These are phyloP conservation scores for Pinna nobilis DNA, from an alignment of 1,140 invertebrate genomes.

Conservation along the genomic window DNA sequence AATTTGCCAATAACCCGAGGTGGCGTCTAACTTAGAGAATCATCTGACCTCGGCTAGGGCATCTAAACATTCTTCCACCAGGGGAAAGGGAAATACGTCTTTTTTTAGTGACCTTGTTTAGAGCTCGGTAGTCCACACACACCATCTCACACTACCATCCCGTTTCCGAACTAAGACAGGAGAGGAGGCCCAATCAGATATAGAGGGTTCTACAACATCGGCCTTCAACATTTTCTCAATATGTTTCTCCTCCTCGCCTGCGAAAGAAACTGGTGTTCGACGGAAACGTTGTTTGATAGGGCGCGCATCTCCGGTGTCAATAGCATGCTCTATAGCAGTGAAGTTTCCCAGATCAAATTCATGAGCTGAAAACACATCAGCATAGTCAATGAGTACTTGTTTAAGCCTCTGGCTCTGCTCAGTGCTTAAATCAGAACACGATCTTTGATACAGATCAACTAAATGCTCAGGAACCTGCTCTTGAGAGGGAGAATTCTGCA, in stretches of 20 bases:
- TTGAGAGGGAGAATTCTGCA: too few species aligned
- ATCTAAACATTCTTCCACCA: conserved; percentile 30
- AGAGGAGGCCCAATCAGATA: not conserved
- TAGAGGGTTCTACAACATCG: not conserved
- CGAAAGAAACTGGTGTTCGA: too few species aligned
- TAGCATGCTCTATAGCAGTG: too few species aligned
- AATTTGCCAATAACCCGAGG: not conserved
- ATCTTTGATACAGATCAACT: too few species aligned
- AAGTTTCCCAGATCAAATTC: too few species aligned
- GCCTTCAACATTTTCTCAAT: not conserved
- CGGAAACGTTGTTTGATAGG: too few species aligned
- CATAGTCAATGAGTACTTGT: too few species aligned
- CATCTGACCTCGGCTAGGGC: conserved; percentile 21
- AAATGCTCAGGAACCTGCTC: too few species aligned
- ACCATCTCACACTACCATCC: not conserved
- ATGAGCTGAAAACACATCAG: too few species aligned
- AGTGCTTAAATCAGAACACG: too few species aligned
- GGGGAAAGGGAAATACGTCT: conserved; percentile 21
- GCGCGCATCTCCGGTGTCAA: too few species aligned
- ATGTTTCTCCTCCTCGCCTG: conserved; percentile 6
- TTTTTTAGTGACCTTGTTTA: not conserved
- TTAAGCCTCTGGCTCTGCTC: too few species aligned
- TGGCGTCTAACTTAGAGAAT: conserved; percentile 32
- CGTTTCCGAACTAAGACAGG: not conserved
- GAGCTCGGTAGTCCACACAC: not conserved